phyloP scores from a whole-genome alignment of 1,140 invertebrate species.

The silkworm (Bombyx mori) region DNA sequence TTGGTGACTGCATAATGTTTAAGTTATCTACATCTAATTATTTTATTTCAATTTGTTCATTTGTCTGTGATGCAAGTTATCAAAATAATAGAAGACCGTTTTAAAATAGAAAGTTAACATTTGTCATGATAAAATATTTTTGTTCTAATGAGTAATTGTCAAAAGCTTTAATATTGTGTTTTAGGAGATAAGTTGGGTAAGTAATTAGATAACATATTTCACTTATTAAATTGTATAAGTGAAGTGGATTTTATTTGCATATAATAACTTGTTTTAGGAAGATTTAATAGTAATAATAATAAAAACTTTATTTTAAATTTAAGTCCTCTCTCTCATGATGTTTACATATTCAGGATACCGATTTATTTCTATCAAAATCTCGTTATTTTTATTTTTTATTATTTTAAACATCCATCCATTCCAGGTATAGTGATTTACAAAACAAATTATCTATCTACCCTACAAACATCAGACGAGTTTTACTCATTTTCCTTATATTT shows the following conservation, averaged over 20 bases:
- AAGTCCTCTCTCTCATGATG: background rate
- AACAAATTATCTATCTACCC: too few species aligned
- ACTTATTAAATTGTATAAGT: background rate
- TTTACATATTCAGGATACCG: background rate
- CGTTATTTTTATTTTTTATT: background rate
- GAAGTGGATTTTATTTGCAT: background rate
- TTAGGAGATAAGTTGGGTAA: background rate
- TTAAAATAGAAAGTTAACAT: too few species aligned
- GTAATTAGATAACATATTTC: conserved; percentile 1
- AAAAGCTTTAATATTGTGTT: conserved; percentile 3
- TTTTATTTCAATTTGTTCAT: too few species aligned
- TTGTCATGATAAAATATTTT: too few species aligned
- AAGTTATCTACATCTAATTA: too few species aligned
- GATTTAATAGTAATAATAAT: too few species aligned
- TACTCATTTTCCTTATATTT: background rate
- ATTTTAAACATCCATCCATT: too few species aligned
- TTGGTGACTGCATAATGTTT: too few species aligned
- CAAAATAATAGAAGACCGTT: too few species aligned
- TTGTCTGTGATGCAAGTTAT: too few species aligned
- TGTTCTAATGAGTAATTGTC: background rate
- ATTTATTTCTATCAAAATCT: background rate
- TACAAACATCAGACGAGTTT: background rate
- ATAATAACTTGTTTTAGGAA: too few species aligned
- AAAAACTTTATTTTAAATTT: background rate
- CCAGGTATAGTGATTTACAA: too few species aligned